phyloP scores from a whole-genome alignment of 2,888 invertebrate genomes.

The Flexamia atlantica region DNA sequence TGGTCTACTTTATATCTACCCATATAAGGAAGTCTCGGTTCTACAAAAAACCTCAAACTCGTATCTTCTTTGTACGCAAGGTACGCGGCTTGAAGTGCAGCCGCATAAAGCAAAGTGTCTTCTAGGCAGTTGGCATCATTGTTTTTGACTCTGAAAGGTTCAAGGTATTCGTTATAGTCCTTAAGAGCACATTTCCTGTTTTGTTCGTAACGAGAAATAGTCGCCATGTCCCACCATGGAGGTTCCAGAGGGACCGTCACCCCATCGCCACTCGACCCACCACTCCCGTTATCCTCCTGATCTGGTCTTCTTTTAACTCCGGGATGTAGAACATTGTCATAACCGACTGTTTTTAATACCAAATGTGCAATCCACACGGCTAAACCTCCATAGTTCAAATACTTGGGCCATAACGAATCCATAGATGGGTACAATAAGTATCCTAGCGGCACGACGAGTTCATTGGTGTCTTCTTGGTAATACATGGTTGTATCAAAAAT shows the following conservation, averaged over 20 bases:
- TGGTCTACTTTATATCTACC: not conserved
- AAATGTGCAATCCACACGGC: not conserved
- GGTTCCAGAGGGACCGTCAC: too few species aligned
- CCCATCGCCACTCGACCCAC: too few species aligned
- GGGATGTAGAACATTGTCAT: not conserved
- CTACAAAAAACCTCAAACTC: not conserved
- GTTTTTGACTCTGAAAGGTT: not conserved
- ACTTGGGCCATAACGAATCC: not conserved
- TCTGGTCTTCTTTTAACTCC: not conserved
- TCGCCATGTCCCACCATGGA: not conserved
- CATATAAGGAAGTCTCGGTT: not conserved
- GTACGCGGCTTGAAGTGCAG: not conserved
- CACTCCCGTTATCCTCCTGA: too few species aligned
- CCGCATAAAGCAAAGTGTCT: not conserved
- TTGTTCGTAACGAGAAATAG: not conserved
- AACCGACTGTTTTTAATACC: not conserved
- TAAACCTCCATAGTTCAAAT: slow-evolving; percentile 7
- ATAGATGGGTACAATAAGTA: not conserved
- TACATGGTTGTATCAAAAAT: not conserved
- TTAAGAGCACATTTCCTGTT: not conserved
- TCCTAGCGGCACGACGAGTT: not conserved
- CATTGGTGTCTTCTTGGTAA: not conserved
- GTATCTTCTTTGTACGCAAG: not conserved
- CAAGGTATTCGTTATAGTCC: not conserved
- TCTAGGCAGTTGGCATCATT: slow-evolving; percentile 2